Percentiles rank a stretch among this genome's conserved stretches.
phyloP scores from a whole-genome alignment of 2,888 invertebrate genomes.

The Myopa testacea region DNA sequence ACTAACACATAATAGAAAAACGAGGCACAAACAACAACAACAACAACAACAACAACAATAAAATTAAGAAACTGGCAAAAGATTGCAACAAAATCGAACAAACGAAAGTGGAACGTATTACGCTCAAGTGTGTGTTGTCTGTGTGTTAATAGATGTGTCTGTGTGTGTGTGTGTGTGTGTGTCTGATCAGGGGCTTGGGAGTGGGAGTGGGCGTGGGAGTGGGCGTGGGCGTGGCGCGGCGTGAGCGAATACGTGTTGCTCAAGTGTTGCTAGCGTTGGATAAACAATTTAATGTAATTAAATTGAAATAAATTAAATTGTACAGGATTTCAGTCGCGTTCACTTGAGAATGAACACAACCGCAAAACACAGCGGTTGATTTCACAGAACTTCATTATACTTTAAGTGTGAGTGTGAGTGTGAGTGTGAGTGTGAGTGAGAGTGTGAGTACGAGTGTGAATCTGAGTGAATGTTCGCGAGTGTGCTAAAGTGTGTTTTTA shows the following conservation, averaged over 20 bases:
- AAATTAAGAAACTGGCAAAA: neutral
- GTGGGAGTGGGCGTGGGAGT: neutral
- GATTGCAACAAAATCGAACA: neutral
- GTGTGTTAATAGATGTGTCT: neutral
- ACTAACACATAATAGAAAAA: no score
- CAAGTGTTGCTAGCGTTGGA: neutral
- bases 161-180: neutral
- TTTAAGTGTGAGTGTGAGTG: neutral
- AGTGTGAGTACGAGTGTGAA: neutral
- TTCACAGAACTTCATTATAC: neutral
- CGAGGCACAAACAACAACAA: neutral
- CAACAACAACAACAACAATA: neutral
- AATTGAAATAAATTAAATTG: constrained; percentile 17
- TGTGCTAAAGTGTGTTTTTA: neutral
- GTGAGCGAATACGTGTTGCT: neutral
- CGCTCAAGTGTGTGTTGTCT: neutral
- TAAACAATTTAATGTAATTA: constrained; percentile 28
- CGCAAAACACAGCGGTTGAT: neutral
- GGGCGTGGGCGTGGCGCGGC: neutral
- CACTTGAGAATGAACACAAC: neutral
- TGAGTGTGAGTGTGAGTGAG: constrained; percentile 7
- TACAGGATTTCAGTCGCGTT: constrained; percentile 10
- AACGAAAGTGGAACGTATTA: neutral
- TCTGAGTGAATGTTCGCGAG: neutral
- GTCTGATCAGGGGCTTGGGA: neutral